These are phyloP conservation scores for Meiosimyza platycephala DNA, from an alignment of 2,888 invertebrate genomes.

Conservation along the genomic window DNA sequence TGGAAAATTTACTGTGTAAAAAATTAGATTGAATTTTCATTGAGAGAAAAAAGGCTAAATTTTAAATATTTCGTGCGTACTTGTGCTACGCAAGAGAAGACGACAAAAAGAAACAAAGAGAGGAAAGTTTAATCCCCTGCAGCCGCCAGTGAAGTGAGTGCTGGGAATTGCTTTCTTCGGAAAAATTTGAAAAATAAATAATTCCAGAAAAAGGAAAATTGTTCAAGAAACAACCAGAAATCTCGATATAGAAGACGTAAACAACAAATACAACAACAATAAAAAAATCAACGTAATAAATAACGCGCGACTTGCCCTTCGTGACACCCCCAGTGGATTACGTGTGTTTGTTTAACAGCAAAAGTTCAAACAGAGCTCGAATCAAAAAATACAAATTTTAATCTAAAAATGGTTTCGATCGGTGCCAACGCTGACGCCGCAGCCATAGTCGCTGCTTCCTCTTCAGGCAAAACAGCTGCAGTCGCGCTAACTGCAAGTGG, in stretches of 20 bases:
- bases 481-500: conserved; percentile 56
- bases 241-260: neutral
- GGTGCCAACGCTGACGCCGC: conserved; percentile 42
- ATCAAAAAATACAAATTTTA: neutral
- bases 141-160: conserved; percentile 61
- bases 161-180: conserved; percentile 50
- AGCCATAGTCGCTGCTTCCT: conserved; percentile 35
- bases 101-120: conserved; percentile 52
- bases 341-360: conserved; percentile 23
- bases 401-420: conserved; percentile 52
- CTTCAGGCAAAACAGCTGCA: conserved; percentile 45
- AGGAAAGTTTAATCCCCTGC: conserved; percentile 56
- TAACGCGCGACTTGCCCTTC: conserved; percentile 7
- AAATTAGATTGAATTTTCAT: too few species aligned
- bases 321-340: conserved; percentile 13
- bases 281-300: conserved; percentile 25
- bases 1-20: conserved; percentile 9
- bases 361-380: conserved; percentile 17
- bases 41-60: neutral
- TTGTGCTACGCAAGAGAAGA: neutral
- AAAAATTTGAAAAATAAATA: conserved; percentile 18
- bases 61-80: neutral
- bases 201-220: conserved; percentile 20
- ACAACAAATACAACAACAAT: conserved; percentile 34
- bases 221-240: neutral